phyloP scores from a whole-genome alignment of 2,888 invertebrate species.

The Scaptodrosophila latifasciaeformis region DNA sequence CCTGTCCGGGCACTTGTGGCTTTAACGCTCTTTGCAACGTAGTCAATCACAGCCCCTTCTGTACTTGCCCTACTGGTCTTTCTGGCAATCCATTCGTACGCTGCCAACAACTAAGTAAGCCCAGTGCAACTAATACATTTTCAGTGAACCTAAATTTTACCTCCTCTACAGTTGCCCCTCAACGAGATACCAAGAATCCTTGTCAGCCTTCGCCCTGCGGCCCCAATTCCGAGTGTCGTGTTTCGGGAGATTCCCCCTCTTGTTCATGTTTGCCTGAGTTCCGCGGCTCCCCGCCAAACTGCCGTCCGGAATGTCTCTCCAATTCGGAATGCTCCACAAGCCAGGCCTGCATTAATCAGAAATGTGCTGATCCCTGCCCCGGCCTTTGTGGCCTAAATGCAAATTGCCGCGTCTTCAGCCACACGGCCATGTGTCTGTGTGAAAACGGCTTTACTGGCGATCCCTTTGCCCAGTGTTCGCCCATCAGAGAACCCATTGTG shows the following conservation, averaged over 20 bases:
- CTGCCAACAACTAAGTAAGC: constrained; percentile 76
- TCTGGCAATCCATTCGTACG: constrained; percentile 83
- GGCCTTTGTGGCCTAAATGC: constrained; percentile 79
- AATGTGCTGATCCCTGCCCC: constrained; percentile 79
- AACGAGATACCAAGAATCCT: constrained; percentile 74
- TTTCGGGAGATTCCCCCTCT: constrained; percentile 73
- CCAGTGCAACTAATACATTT: too few relatives aligned
- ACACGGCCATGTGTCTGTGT: constrained; percentile 79
- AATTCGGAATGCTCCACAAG: constrained; percentile 79
- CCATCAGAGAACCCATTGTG: constrained; percentile 76
- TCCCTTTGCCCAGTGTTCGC: constrained; percentile 76
- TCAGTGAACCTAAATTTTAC: constrained; percentile 8
- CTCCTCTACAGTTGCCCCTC: constrained; percentile 48
- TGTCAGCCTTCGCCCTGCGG: constrained; percentile 84
- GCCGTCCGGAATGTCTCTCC: constrained; percentile 81
- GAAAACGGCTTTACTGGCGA: constrained; percentile 78
- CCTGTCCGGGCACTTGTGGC: constrained; percentile 85
- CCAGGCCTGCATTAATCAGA: constrained; percentile 78
- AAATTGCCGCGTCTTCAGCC: constrained; percentile 77
- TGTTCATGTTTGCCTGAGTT: constrained; percentile 79
- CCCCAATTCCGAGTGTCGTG: constrained; percentile 81
- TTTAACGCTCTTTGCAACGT: constrained; percentile 82
- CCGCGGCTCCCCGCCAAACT: constrained; percentile 80
- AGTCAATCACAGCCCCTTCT: constrained; percentile 84
- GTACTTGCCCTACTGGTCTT: constrained; percentile 80